Percentiles rank a stretch among this genome's conserved stretches.
Evolutionary conservation across 2,113 vertebrate species (phyloP).

Genomic region (Nannobrachium achirus): DNA sequence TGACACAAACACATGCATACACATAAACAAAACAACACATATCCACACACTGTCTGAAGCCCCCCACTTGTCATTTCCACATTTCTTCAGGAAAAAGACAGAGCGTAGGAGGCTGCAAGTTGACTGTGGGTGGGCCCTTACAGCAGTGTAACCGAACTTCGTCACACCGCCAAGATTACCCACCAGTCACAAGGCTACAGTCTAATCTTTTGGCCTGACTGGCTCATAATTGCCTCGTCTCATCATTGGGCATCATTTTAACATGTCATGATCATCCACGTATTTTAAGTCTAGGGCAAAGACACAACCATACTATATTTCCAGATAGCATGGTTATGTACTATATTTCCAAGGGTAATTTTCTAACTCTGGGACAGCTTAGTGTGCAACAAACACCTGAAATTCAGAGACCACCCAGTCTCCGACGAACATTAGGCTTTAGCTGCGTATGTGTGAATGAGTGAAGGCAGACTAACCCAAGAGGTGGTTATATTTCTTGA

Average conservation of each 20-base stretch:
- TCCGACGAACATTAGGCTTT: too few species aligned
- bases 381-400: too few species aligned
- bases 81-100: conserved; percentile 44
- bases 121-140: conserved; percentile 74
- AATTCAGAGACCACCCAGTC: too few species aligned
- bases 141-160: conserved; percentile 69
- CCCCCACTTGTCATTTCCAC: conserved; percentile 17
- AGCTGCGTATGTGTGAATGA: background rate
- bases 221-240: conserved; percentile 65
- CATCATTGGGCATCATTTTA: conserved; percentile 65
- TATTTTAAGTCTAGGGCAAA: too few species aligned
- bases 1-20: conserved; percentile 58
- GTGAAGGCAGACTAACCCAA: conserved; percentile 82
- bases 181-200: conserved; percentile 61
- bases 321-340: too few species aligned
- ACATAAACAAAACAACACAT: conserved; percentile 39
- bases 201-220: conserved; percentile 45
- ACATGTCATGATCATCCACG: background rate
- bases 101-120: conserved; percentile 30
- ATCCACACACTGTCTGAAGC: conserved; percentile 63
- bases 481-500: conserved; percentile 88
- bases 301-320: too few species aligned
- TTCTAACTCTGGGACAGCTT: too few species aligned
- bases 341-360: too few species aligned
- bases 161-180: conserved; percentile 75